These are phyloP conservation scores for Selenia dentaria DNA, from an alignment of 2,888 invertebrate species.

Conservation along the genomic window DNA sequence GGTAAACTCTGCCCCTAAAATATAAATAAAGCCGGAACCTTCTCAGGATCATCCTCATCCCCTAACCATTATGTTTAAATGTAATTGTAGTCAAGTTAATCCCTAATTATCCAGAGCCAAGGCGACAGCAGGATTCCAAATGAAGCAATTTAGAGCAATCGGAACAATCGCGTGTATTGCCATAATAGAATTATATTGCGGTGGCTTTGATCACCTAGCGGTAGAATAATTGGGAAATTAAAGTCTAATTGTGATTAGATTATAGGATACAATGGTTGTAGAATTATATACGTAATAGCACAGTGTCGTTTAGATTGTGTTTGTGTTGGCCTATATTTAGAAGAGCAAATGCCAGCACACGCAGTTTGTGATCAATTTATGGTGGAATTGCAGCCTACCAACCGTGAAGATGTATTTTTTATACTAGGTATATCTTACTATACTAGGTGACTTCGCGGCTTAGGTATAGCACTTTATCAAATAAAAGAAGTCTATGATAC, in stretches of 20 bases:
- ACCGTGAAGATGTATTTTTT: no score
- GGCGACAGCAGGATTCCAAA: slow-evolving; percentile 42
- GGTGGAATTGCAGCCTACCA: no score
- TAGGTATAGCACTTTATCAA: no score
- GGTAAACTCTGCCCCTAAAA: no score
- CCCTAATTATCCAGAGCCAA: slow-evolving; percentile 51
- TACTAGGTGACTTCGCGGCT: no score
- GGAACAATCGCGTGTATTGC: slow-evolving; percentile 58
- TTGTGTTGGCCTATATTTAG: no score
- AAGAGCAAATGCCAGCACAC: no score
- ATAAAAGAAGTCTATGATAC: no score
- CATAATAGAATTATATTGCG: slow-evolving; percentile 39
- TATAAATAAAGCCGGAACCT: no score
- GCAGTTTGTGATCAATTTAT: no score
- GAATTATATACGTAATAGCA: background rate
- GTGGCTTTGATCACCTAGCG: slow-evolving; percentile 22
- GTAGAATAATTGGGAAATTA: slow-evolving; percentile 7
- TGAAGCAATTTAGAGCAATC: slow-evolving; percentile 75
- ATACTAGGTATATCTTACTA: no score
- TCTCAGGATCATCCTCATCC: no score
- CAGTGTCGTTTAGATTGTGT: background rate
- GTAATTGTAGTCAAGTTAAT: slow-evolving; percentile 30
- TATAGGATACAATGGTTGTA: slow-evolving; percentile 9
- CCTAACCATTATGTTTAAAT: slow-evolving; percentile 3
- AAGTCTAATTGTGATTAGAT: slow-evolving; percentile 22